These are phyloP conservation scores for Apodemus sylvaticus DNA, from an alignment of 2,113 vertebrate species.

Conservation along the genomic window DNA sequence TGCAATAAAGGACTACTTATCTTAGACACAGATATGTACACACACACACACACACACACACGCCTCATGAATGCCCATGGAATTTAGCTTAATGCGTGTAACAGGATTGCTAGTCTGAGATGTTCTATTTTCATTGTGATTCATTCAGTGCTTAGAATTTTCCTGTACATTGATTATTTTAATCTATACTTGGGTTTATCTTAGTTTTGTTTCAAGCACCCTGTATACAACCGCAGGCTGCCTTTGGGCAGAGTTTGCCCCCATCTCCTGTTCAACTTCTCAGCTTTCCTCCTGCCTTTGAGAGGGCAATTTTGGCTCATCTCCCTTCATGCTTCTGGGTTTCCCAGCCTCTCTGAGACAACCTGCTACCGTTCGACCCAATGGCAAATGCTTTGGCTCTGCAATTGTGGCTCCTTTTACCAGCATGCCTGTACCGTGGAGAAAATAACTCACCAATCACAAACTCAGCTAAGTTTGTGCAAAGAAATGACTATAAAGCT, in stretches of 20 bases:
- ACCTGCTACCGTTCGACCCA: not conserved
- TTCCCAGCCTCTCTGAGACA: not conserved
- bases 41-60: not conserved
- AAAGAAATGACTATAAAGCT: conserved; percentile 74
- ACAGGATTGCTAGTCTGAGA: not conserved
- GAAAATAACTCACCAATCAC: not conserved
- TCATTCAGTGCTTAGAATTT: not conserved
- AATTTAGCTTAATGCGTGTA: not conserved
- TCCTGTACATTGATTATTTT: not conserved
- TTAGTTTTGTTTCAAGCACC: not conserved
- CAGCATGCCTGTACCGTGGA: not conserved
- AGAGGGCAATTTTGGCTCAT: not conserved
- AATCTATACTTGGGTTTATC: not conserved
- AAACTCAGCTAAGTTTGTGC: conserved; percentile 5
- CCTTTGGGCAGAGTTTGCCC: not conserved
- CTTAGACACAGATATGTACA: not conserved
- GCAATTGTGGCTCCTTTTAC: not conserved
- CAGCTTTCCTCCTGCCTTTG: not conserved
- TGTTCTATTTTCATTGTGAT: not conserved
- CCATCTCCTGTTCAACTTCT: not conserved
- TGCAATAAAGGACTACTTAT: not conserved
- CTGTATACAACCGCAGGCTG: not conserved
- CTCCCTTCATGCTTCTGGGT: not conserved
- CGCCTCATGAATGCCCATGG: not conserved
- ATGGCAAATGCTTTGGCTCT: not conserved